phyloP scores from a whole-genome alignment of 2,888 invertebrate genomes.

The Chrysolina haemoptera region DNA sequence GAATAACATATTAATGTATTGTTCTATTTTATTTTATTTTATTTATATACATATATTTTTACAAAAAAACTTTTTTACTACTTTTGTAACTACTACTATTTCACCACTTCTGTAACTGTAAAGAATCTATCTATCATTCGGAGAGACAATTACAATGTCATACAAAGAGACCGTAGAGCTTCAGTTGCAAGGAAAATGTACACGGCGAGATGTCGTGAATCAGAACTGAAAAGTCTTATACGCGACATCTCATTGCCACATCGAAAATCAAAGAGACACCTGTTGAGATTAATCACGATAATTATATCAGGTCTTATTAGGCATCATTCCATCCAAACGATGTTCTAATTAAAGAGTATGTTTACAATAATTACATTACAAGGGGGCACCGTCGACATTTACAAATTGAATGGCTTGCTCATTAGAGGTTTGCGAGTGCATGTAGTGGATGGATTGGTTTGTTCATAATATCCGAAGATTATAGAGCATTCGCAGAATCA shows the following conservation, averaged over 20 bases:
- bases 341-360: constrained; percentile 19
- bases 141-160: no score
- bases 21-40: no score
- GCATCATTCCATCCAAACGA: constrained; percentile 1
- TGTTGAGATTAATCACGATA: neutral
- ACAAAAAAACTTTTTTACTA: no score
- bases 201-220: no score
- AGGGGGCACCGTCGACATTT: constrained; percentile 25
- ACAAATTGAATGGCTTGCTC: constrained; percentile 42
- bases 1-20: no score
- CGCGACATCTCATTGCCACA: neutral
- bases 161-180: no score
- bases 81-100: no score
- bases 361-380: constrained; percentile 25
- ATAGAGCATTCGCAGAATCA: constrained; percentile 50
- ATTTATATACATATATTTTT: no score
- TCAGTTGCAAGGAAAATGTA: no score
- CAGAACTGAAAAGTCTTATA: no score
- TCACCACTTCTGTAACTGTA: no score
- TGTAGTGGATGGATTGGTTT: constrained; percentile 45
- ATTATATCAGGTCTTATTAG: neutral
- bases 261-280: neutral
- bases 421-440: constrained; percentile 48
- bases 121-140: no score
- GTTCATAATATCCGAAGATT: constrained; percentile 52